Base-by-base conservation (phyloP, 2,113 vertebrate species). In the Pristiophorus japonicus region DNA sequence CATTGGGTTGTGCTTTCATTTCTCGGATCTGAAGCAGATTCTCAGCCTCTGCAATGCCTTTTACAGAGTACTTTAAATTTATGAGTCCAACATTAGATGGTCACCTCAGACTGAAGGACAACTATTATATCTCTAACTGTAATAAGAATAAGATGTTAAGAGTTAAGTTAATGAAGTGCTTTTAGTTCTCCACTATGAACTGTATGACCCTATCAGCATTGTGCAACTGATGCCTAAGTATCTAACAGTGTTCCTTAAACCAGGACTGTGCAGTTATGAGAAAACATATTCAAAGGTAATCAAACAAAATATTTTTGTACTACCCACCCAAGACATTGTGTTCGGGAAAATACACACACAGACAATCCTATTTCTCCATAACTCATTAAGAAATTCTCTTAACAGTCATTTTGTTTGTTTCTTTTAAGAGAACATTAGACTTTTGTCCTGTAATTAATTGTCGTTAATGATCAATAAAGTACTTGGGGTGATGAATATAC, bases 371-470 rank as follows among this genome's bases (percentile, higher is more conserved):
- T 3, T 91, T 62, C 87, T 90, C 87, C 30, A n/a, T 34, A 14
- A 62, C 55, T 20, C 55, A 55, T 30, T 55, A 51, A 27, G 24
- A 88, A 88, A 20, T 81, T 81, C 75, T 81, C 16, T 55, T 34
- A 91, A 63, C 51, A 1, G 10, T 38, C 34, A 63, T 20, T 87
- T 55, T 88, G 24, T 88, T 88, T 88, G 42, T 84, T 42, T 11
- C 84, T 51, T 51, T 30, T 34, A 63, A 91, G 88, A 62, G 88
- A 63, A 91, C 34, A 63, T 91, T 91, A 62, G 88, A 63, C 88
- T 62, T 63, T 59, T 62, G 34, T 91, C 16, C n/a, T 81, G n/a
- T 75, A 75, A 75, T 81, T 81, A 81, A 42, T 81, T 42, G n/a
- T 12, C 18, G 6, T 63, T 34, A 91, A 18, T 62, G 18, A 91